Conservation (phyloP, 2,797 vertebrate genomes). For the Microctenopoma lineatum region DNA sequence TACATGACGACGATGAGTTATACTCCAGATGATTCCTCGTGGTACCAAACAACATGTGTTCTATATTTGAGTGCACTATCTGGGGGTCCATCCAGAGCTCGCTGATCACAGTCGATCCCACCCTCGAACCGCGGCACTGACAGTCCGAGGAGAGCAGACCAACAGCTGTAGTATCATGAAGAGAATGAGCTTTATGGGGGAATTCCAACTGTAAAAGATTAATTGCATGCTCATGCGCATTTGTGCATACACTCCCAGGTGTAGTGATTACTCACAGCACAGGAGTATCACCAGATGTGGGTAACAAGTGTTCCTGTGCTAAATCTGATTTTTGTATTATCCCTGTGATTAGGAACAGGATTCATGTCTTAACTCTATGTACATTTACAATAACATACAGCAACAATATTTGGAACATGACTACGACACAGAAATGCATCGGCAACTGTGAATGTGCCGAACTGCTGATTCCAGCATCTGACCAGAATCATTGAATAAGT, state of each 20-base stretch:
- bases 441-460: constrained; percentile 3
- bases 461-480: constrained; percentile 33
- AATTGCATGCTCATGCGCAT: constrained; percentile 26
- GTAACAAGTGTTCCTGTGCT: constrained; percentile 18
- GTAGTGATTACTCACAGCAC: constrained; percentile 39
- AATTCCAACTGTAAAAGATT: constrained; percentile 46
- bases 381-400: constrained; percentile 18
- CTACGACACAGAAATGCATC: neutral
- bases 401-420: constrained; percentile 5
- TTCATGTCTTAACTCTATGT: neutral
- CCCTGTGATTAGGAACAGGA: constrained; percentile 27
- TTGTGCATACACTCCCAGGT: constrained; percentile 33
- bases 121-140: constrained; percentile 30
- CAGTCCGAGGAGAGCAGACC: constrained; percentile 33
- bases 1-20: constrained; percentile 28
- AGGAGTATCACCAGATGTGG: constrained; percentile 33
- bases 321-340: constrained; percentile 11
- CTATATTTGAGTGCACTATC: constrained; percentile 23
- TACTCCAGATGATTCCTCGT: constrained; percentile 20
- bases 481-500: constrained; percentile 10
- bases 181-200: constrained; percentile 29
- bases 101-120: constrained; percentile 31
- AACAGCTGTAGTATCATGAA: constrained; percentile 51
- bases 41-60: constrained; percentile 44
- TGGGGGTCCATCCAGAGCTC: constrained; percentile 40